Conservation (phyloP, 1,140 invertebrate genomes). For the Dolichoris vasculosae region DNA sequence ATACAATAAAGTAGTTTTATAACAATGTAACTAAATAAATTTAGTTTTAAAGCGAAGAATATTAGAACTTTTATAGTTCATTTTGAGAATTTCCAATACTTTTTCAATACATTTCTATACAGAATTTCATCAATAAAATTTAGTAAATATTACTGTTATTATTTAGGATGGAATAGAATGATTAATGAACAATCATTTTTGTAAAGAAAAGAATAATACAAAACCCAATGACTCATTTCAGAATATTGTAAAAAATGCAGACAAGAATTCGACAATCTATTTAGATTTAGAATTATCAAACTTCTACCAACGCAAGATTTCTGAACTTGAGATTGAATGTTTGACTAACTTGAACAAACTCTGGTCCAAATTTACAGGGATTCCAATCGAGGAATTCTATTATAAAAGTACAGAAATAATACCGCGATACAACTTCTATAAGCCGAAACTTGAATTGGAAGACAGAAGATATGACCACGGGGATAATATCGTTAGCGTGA, state of each 20-base stretch:
- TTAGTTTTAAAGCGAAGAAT: too few relatives aligned
- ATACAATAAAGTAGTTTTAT: too few relatives aligned
- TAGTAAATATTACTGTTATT: too few relatives aligned
- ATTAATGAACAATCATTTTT: too few relatives aligned
- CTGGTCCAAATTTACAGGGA: constrained; percentile 54
- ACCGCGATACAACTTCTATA: constrained; percentile 37
- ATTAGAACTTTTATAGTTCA: too few relatives aligned
- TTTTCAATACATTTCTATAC: too few relatives aligned
- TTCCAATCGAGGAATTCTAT: constrained; percentile 18
- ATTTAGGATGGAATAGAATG: too few relatives aligned
- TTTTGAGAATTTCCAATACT: too few relatives aligned
- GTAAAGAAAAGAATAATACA: too few relatives aligned
- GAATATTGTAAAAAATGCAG: background rate
- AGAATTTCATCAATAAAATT: too few relatives aligned
- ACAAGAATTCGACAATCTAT: background rate
- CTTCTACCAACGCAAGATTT: constrained; percentile 59
- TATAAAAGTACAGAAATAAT: constrained; percentile 25
- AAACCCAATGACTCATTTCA: background rate
- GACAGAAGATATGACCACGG: background rate
- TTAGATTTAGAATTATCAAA: constrained; percentile 18
- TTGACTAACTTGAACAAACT: constrained; percentile 54
- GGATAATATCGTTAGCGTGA: background rate
- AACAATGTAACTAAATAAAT: too few relatives aligned
- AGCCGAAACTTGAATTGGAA: constrained; percentile 34
- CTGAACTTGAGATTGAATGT: constrained; percentile 56